Conservation (phyloP, 2,888 invertebrate genomes). For the Ophonus ardosiacus region DNA sequence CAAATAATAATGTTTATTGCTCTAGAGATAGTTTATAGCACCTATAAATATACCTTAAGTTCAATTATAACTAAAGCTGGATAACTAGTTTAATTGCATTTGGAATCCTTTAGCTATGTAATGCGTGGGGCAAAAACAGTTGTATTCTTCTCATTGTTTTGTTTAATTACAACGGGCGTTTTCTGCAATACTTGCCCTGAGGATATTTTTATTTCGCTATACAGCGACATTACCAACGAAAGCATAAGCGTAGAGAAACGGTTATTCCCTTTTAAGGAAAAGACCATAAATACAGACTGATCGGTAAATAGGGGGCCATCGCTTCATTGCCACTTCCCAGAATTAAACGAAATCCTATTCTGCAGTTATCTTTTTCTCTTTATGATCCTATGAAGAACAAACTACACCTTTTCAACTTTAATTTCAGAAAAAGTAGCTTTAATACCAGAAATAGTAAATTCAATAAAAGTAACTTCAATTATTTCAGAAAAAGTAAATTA, state of each 20-base stretch:
- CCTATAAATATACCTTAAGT: background rate
- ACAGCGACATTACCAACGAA: background rate
- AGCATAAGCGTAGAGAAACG: background rate
- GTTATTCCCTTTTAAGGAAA: background rate
- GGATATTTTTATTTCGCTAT: background rate
- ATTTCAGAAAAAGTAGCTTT: too few relatives aligned
- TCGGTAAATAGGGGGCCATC: too few relatives aligned
- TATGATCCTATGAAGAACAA: too few relatives aligned
- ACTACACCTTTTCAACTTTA: too few relatives aligned
- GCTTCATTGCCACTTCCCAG: too few relatives aligned
- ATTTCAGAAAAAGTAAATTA: too few relatives aligned
- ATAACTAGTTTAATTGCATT: background rate
- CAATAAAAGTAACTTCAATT: too few relatives aligned
- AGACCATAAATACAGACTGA: background rate
- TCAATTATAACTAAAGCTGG: background rate
- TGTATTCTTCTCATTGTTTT: background rate
- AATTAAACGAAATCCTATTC: too few relatives aligned
- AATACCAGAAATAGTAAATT: too few relatives aligned
- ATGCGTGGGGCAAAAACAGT: background rate
- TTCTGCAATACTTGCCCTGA: background rate
- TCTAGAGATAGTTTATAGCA: background rate
- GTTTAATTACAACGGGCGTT: background rate
- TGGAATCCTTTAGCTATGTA: background rate
- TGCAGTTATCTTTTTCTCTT: too few relatives aligned
- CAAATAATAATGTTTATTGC: background rate